phyloP scores from a whole-genome alignment of 2,113 vertebrate genomes.

The Sarotherodon lohbergeri region DNA sequence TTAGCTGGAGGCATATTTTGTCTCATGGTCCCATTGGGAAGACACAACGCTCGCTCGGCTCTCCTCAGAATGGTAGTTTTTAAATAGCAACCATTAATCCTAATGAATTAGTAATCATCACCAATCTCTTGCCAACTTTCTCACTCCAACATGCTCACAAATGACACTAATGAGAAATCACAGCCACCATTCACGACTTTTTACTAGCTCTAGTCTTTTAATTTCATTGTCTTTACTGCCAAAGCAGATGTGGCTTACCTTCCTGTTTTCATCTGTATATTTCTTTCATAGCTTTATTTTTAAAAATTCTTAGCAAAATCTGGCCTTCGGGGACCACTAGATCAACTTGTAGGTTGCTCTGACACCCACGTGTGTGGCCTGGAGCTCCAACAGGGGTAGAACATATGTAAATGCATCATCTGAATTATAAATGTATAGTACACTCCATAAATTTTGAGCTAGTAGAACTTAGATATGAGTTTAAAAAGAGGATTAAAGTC shows the following conservation, averaged over 20 bases:
- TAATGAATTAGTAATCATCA: slow-evolving; percentile 56
- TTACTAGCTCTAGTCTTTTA: neutral
- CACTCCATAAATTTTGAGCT: neutral
- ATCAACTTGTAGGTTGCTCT: neutral
- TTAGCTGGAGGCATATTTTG: slow-evolving; percentile 41
- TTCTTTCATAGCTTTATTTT: neutral
- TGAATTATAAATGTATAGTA: slow-evolving; percentile 32
- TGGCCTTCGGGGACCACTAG: neutral
- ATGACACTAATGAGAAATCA: slow-evolving; percentile 17
- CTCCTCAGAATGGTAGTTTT: slow-evolving; percentile 25
- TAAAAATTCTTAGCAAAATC: neutral
- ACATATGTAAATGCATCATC: neutral
- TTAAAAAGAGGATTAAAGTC: neutral
- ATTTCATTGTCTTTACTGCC: neutral
- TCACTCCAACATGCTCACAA: neutral
- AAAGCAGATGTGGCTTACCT: neutral
- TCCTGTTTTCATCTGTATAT: neutral
- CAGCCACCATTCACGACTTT: neutral
- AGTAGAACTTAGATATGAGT: neutral
- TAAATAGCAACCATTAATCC: slow-evolving; percentile 66
- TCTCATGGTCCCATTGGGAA: slow-evolving; percentile 37
- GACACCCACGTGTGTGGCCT: neutral
- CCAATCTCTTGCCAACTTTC: slow-evolving; percentile 46
- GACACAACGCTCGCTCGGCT: neutral
- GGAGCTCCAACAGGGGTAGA: neutral